A percentile compares a stretch with the other conserved stretches of the same genome.
Evolutionary conservation across 2,797 vertebrate species (phyloP).

Genomic region (Acomys russatus): DNA sequence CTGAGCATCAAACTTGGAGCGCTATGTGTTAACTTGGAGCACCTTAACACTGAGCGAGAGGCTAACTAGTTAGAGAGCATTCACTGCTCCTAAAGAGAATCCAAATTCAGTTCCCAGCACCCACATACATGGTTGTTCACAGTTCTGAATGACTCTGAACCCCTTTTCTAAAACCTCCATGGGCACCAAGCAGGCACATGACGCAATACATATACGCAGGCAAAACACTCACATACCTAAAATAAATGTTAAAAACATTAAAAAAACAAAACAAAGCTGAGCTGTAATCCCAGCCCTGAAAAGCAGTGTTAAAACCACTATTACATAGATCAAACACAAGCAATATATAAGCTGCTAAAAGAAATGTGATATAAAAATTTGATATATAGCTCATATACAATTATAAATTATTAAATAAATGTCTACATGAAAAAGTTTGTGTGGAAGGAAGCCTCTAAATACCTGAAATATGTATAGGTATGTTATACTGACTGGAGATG

Average conservation of each 20-base stretch:
- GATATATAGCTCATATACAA: constrained; percentile 5
- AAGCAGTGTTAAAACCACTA: neutral
- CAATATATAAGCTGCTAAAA: constrained; percentile 26
- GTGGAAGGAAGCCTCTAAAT: constrained; percentile 1
- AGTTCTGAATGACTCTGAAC: neutral
- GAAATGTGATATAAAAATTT: neutral
- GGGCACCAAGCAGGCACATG: neutral
- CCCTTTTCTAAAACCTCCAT: neutral
- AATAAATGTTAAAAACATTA: neutral
- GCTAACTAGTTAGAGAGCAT: neutral
- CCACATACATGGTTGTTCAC: neutral
- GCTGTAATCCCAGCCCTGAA: neutral
- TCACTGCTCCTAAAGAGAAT: neutral
- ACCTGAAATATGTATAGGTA: neutral
- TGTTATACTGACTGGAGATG: neutral
- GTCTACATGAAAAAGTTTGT: neutral
- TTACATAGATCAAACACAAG: neutral
- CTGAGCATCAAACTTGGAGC: neutral
- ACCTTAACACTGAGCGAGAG: neutral
- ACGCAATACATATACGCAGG: neutral
- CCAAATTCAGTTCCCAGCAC: neutral
- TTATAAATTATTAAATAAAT: constrained; percentile 56
- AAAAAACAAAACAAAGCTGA: neutral
- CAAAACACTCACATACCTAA: neutral
- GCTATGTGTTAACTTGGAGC: neutral